Conservation (phyloP, 2,797 vertebrate species). For the Uromys caudimaculatus region DNA sequence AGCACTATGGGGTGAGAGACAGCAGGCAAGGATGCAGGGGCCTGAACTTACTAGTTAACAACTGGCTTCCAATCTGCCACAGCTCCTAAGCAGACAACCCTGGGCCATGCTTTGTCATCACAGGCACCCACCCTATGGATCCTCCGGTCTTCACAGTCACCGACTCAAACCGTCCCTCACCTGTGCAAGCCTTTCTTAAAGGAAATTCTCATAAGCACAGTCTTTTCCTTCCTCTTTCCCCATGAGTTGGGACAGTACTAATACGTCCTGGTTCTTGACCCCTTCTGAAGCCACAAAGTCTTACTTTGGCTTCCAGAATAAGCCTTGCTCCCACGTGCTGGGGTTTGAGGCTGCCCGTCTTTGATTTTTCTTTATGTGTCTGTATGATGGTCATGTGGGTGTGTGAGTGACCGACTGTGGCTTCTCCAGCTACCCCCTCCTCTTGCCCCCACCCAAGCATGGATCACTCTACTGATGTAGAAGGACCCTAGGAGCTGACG, state of each 20-base stretch:
- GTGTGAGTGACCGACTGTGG: background rate
- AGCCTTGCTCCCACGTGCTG: background rate
- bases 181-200: background rate
- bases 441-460: accelerated
- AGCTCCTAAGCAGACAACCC: background rate
- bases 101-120: accelerated
- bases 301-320: accelerated
- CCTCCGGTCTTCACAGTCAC: background rate
- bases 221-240: background rate
- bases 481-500: background rate
- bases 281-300: background rate
- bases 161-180: background rate
- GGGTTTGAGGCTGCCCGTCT: background rate
- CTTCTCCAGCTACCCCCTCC: background rate
- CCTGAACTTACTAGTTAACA: background rate
- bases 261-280: background rate
- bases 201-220: background rate
- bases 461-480: accelerated
- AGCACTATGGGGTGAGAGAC: too few relatives aligned
- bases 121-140: accelerated
- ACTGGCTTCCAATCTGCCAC: background rate
- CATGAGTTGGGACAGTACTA: background rate
- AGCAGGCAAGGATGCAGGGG: background rate
- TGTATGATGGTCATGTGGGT: background rate
- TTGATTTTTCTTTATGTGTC: background rate